A percentile compares a stretch with the other conserved stretches of the same genome.
These are phyloP conservation scores for Daktulosphaira vitifoliae DNA, from an alignment of 1,140 invertebrate genomes.

Conservation along the genomic window DNA sequence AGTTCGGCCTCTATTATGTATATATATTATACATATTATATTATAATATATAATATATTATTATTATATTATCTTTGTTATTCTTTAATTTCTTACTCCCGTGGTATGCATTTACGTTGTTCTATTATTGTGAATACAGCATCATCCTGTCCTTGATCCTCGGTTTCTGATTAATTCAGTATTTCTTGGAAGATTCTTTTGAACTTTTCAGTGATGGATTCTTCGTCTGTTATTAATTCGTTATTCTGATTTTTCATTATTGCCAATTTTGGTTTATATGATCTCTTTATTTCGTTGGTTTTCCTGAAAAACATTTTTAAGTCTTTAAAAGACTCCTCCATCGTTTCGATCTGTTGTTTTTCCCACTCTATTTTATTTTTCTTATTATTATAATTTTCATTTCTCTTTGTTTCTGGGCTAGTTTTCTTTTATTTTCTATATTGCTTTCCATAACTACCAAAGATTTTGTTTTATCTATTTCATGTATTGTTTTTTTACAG, in stretches of 20 bases:
- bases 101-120: background rate
- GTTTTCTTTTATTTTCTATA: background rate
- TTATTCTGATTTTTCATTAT: conserved; percentile 1
- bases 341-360: too few species aligned
- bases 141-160: background rate
- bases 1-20: background rate
- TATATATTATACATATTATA: too few species aligned
- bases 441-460: background rate
- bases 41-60: too few species aligned
- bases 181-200: background rate
- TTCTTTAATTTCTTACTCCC: background rate
- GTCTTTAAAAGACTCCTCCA: conserved; percentile 1
- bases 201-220: background rate
- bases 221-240: background rate
- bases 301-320: background rate
- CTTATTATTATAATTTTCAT: too few species aligned
- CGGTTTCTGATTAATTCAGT: background rate
- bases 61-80: too few species aligned
- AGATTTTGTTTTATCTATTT: background rate
- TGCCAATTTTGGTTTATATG: background rate
- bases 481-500: background rate
- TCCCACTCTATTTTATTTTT: background rate
- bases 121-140: background rate
- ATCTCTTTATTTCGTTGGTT: background rate
- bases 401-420: too few species aligned